These are phyloP conservation scores for Cyclina sinensis DNA, from an alignment of 1,140 invertebrate genomes.

Conservation along the genomic window DNA sequence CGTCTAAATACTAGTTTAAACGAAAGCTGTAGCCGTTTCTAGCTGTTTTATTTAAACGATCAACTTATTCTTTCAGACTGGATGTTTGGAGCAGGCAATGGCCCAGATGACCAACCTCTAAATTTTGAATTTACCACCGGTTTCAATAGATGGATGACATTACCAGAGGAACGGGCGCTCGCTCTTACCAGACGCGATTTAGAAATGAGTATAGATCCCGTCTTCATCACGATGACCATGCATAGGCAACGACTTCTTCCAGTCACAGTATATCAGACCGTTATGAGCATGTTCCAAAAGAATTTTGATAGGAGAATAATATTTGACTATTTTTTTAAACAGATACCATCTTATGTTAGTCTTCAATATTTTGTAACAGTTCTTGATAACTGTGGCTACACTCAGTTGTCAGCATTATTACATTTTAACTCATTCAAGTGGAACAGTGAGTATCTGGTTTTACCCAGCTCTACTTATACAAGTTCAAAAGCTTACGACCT, in stretches of 20 bases:
- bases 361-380: not conserved
- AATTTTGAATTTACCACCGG: not conserved
- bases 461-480: not conserved
- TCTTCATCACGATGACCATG: not conserved
- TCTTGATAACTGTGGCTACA: slow-evolving; percentile 32
- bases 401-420: not conserved
- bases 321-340: not conserved
- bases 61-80: not conserved
- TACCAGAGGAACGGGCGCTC: not conserved
- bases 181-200: not conserved
- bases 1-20: no score
- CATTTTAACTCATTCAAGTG: not conserved
- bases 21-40: no score
- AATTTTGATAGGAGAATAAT: not conserved
- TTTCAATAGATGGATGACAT: not conserved
- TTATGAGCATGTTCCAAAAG: not conserved
- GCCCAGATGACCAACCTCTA: not conserved
- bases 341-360: not conserved
- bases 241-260: not conserved
- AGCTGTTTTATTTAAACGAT: no score
- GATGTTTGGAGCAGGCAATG: not conserved
- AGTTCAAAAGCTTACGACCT: not conserved
- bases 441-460: not conserved
- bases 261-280: not conserved
- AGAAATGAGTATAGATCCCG: not conserved